These are phyloP conservation scores for Campoplex capitator DNA, from an alignment of 2,888 invertebrate genomes.

Conservation along the genomic window DNA sequence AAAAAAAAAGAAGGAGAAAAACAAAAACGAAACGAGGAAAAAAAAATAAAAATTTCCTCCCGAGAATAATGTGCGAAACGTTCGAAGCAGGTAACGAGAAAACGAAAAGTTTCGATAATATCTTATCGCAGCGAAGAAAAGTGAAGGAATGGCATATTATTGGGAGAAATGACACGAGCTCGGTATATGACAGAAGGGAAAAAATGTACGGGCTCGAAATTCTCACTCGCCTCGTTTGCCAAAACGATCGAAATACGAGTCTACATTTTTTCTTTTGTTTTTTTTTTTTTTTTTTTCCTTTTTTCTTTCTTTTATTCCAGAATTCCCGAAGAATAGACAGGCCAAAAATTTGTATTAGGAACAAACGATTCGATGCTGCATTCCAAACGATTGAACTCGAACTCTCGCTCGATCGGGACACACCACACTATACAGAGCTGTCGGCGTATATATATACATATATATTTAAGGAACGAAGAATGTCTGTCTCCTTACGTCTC, in stretches of 20 bases:
- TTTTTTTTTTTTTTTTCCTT: neutral
- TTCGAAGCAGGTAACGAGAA: neutral
- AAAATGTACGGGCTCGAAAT: conserved; percentile 29
- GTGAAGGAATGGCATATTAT: conserved; percentile 17
- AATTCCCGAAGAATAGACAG: conserved; percentile 36
- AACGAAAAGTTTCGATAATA: conserved; percentile 39
- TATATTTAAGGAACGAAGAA: conserved; percentile 25
- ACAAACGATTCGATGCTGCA: conserved; percentile 53
- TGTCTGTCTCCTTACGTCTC: conserved; percentile 43
- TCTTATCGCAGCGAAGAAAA: neutral
- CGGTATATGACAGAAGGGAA: conserved; percentile 8
- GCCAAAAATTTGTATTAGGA: conserved; percentile 52
- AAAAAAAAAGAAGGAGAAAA: no score
- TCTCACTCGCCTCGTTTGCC: conserved; percentile 44
- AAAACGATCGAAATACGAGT: conserved; percentile 30
- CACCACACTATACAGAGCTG: neutral
- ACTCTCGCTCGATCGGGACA: conserved; percentile 59
- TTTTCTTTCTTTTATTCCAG: neutral
- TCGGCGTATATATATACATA: neutral
- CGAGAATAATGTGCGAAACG: conserved; percentile 52
- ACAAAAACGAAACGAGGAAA: conserved; percentile 7
- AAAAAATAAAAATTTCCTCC: neutral
- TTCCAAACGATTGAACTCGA: conserved; percentile 67
- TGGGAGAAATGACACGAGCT: conserved; percentile 2
- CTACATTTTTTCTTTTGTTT: neutral